A percentile compares a stretch with the other conserved stretches of the same genome.
Evolutionary conservation across 1,140 invertebrate genomes (phyloP).

Genomic region (Cheumatopsyche charites): DNA sequence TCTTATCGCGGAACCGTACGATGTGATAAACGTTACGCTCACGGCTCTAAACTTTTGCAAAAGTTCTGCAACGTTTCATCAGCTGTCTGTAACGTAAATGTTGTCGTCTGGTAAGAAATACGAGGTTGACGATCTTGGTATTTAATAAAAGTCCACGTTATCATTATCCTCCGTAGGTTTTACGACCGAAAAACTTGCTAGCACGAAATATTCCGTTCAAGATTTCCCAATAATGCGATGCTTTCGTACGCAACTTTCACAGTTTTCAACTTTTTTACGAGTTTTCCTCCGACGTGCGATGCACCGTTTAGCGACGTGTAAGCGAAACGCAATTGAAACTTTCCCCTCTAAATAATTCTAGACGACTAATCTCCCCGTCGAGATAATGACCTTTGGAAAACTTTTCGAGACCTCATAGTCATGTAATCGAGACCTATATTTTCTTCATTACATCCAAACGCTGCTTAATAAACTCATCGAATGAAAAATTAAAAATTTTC

Average conservation of each 20-base stretch:
- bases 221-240: neutral
- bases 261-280: slow-evolving; percentile 19
- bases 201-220: neutral
- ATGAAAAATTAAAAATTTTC: too few species aligned
- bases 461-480: slow-evolving; percentile 33
- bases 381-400: neutral
- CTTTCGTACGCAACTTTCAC: slow-evolving; percentile 12
- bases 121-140: too few species aligned
- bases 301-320: neutral
- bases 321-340: slow-evolving; percentile 4
- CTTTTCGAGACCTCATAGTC: neutral
- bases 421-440: too few species aligned
- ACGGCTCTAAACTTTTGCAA: too few species aligned
- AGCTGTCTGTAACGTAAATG: too few species aligned
- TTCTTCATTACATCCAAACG: neutral
- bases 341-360: neutral
- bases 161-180: neutral
- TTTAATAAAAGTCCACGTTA: too few species aligned
- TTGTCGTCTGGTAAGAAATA: too few species aligned
- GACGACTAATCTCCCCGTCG: neutral
- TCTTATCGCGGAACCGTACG: too few species aligned
- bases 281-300: neutral
- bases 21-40: too few species aligned
- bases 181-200: neutral
- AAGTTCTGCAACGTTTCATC: too few species aligned